phyloP scores from a whole-genome alignment of 2,113 vertebrate genomes.

The Dinomys branickii region DNA sequence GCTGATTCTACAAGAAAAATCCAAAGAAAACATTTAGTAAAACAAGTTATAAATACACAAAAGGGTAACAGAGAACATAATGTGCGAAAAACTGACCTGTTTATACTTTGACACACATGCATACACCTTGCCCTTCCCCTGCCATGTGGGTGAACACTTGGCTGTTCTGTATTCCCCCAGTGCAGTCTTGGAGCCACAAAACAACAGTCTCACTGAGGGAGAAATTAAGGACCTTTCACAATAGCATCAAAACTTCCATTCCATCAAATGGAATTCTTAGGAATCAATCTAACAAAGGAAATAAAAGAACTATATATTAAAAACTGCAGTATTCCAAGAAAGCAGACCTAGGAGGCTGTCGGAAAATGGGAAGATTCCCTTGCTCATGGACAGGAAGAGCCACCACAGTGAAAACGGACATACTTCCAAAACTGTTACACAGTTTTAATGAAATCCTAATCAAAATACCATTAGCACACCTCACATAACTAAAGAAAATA shows the following conservation, averaged over 20 bases:
- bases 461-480: neutral
- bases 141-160: neutral
- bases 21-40: neutral
- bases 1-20: neutral
- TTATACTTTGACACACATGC: neutral
- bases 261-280: neutral
- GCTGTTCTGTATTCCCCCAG: neutral
- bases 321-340: neutral
- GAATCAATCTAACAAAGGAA: neutral
- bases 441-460: neutral
- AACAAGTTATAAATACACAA: neutral
- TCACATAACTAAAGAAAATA: neutral
- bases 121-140: neutral
- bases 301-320: neutral
- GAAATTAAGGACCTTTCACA: neutral
- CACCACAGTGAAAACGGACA: neutral
- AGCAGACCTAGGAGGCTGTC: neutral
- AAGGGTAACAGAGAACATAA: neutral
- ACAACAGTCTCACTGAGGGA: neutral
- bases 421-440: neutral
- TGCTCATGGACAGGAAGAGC: neutral
- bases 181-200: neutral
- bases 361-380: neutral
- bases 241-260: neutral
- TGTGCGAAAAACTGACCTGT: neutral